These are phyloP conservation scores for Leptothorax acervorum DNA, from an alignment of 2,888 invertebrate genomes.

Conservation along the genomic window DNA sequence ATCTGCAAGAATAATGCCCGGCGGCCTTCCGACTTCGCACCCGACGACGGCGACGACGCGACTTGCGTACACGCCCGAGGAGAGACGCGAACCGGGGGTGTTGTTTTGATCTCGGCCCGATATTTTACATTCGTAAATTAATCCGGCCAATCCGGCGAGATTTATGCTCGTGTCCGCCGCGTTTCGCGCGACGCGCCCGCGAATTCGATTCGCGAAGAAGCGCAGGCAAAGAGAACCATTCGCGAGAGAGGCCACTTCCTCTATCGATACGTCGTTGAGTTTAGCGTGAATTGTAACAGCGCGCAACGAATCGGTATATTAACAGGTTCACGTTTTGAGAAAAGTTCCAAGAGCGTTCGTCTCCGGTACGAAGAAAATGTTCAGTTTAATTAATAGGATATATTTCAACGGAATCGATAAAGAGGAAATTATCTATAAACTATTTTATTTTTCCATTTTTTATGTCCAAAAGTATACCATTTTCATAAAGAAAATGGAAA, in stretches of 20 bases:
- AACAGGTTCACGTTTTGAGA: neutral
- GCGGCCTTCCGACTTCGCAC: slow-evolving; percentile 22
- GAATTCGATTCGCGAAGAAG: slow-evolving; percentile 2
- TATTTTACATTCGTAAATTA: slow-evolving; percentile 45
- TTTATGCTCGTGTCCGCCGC: neutral
- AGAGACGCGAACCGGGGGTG: neutral
- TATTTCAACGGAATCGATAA: neutral
- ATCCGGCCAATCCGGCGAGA: slow-evolving; percentile 20
- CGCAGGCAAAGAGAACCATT: neutral
- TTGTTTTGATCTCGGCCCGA: slow-evolving; percentile 40
- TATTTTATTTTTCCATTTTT: neutral
- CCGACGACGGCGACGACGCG: neutral
- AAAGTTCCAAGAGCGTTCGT: neutral
- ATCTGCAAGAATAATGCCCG: slow-evolving; percentile 40
- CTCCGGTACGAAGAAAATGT: neutral
- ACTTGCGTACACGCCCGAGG: neutral
- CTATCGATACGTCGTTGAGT: neutral
- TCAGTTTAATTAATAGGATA: neutral
- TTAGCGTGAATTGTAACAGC: neutral
- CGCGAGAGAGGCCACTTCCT: neutral
- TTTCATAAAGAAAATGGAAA: neutral
- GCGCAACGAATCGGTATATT: neutral
- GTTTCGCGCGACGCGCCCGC: neutral
- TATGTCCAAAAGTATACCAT: neutral
- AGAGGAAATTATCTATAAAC: neutral